Evolutionary conservation across 2,888 invertebrate genomes (phyloP).

Genomic region (Agrenia bidenticulata): DNA sequence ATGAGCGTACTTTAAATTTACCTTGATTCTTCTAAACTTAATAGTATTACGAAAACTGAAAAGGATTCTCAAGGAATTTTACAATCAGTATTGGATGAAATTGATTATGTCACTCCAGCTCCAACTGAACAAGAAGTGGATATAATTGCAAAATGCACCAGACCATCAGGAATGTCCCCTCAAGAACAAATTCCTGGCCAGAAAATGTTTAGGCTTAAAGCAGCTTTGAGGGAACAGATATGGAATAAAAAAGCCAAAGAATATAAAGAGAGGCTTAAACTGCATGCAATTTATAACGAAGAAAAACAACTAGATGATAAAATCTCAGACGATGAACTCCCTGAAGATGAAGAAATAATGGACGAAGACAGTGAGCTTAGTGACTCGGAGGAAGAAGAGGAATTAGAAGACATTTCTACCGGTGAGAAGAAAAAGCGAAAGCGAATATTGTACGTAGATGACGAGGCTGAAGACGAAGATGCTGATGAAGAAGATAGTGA

Average conservation of each 20-base stretch:
- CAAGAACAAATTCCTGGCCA: slow-evolving; percentile 37
- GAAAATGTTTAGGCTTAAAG: slow-evolving; percentile 30
- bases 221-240: slow-evolving; percentile 45
- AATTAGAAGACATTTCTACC: slow-evolving; percentile 54
- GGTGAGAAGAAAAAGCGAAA: slow-evolving; percentile 60
- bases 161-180: slow-evolving; percentile 22
- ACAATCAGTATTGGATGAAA: slow-evolving; percentile 53
- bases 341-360: slow-evolving; percentile 55
- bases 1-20: neutral
- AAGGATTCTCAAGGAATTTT: slow-evolving; percentile 54
- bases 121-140: slow-evolving; percentile 38
- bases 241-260: slow-evolving; percentile 48
- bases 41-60: slow-evolving; percentile 56
- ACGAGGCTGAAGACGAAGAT: slow-evolving; percentile 55
- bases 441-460: slow-evolving; percentile 29
- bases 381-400: slow-evolving; percentile 53
- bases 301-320: slow-evolving; percentile 55
- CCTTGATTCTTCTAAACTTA: slow-evolving; percentile 25
- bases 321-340: slow-evolving; percentile 56
- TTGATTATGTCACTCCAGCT: slow-evolving; percentile 43
- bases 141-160: neutral
- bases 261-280: slow-evolving; percentile 54
- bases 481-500: slow-evolving; percentile 27
- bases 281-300: slow-evolving; percentile 53
- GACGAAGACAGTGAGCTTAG: slow-evolving; percentile 59